Evolutionary conservation across 2,888 invertebrate species (phyloP).

Genomic region (Cataglyphis livida): DNA sequence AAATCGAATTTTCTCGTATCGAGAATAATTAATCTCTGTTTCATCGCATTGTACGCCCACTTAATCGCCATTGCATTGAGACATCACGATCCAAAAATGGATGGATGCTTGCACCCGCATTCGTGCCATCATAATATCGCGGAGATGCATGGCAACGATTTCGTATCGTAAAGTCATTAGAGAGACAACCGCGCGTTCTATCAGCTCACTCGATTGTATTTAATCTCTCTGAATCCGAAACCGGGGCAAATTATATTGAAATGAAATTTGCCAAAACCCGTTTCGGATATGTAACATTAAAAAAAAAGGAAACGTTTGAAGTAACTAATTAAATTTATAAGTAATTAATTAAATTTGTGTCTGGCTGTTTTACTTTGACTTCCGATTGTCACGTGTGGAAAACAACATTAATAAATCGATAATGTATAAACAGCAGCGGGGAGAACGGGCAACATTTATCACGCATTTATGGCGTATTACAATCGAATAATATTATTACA

Average conservation of each 20-base stretch:
- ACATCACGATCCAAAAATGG: conserved; percentile 39
- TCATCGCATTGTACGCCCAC: conserved; percentile 38
- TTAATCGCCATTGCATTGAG: conserved; percentile 42
- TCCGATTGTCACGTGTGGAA: conserved; percentile 23
- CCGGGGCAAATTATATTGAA: background rate
- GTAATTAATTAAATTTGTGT: conserved; percentile 40
- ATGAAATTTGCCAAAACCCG: background rate
- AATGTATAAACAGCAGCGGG: conserved; percentile 34
- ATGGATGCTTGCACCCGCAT: conserved; percentile 50
- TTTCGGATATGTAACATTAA: background rate
- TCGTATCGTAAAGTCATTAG: conserved; percentile 49
- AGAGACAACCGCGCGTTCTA: conserved; percentile 15
- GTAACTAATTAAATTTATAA: background rate
- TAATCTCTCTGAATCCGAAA: conserved; percentile 31
- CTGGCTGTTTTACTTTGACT: conserved; percentile 48
- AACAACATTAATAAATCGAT: conserved; percentile 41
- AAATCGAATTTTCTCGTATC: background rate
- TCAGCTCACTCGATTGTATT: conserved; percentile 9
- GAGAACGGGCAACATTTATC: conserved; percentile 26
- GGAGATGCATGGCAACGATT: conserved; percentile 44
- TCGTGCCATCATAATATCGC: conserved; percentile 32
- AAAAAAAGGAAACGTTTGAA: conserved; percentile 18
- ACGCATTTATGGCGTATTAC: conserved; percentile 32
- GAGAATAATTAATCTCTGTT: conserved; percentile 44
- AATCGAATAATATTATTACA: conserved; percentile 46